phyloP scores from a whole-genome alignment of 2,113 vertebrate genomes.

The Rhabdomys dilectus region DNA sequence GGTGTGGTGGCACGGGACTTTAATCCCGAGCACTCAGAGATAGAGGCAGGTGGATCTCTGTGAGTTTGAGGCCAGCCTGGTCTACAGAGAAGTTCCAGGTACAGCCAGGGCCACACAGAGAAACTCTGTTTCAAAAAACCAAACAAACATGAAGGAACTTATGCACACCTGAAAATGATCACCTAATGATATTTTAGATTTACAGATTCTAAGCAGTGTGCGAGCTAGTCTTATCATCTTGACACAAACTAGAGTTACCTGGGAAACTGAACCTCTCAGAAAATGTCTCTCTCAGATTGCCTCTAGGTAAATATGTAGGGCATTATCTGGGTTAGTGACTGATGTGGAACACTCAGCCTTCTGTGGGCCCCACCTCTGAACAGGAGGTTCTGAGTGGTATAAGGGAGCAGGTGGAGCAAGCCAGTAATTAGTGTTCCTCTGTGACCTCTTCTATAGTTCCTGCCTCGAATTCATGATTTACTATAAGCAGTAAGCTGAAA shows the following conservation, averaged over 20 bases:
- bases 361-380: no score
- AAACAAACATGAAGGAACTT: not conserved
- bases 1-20: accelerated
- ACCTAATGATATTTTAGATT: constrained; percentile 1
- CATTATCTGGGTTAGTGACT: not conserved
- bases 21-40: not conserved
- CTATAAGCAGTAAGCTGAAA: not conserved
- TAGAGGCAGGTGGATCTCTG: not conserved
- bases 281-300: not conserved
- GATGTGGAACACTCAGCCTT: not conserved
- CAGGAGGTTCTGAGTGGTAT: not conserved
- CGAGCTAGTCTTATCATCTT: not conserved
- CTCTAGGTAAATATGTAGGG: not conserved
- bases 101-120: not conserved
- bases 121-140: not conserved
- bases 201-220: not conserved
- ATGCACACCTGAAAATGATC: constrained; percentile 35
- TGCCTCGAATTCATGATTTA: not conserved
- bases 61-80: not conserved
- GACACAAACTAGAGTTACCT: not conserved
- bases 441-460: not conserved
- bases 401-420: not conserved
- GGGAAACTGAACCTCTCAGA: not conserved
- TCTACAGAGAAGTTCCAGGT: not conserved
- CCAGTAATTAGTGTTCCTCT: not conserved